Evolutionary conservation across 1,140 invertebrate species (phyloP).

Genomic region (Drosophila littoralis): DNA sequence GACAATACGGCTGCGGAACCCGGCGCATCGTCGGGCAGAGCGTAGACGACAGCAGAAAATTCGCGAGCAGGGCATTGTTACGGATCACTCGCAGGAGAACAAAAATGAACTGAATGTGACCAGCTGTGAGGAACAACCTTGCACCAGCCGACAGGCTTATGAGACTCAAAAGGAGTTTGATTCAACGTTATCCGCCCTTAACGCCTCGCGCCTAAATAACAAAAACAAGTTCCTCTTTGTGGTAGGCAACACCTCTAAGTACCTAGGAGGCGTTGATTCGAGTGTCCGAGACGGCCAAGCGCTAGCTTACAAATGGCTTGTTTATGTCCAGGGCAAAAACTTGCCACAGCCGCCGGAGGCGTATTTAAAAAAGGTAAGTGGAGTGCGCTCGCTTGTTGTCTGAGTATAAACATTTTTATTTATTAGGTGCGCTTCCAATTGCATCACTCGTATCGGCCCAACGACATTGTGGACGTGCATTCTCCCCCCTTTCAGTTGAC

Average conservation of each 20-base stretch:
- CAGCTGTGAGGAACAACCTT: constrained; percentile 52
- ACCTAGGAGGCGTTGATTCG: constrained; percentile 86
- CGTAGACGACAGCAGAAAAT: constrained; percentile 60
- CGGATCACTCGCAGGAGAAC: constrained; percentile 61
- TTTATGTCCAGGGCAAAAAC: constrained; percentile 89
- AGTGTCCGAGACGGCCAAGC: constrained; percentile 83
- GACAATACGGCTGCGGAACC: constrained; percentile 71
- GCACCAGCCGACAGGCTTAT: constrained; percentile 60
- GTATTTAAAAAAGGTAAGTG: constrained; percentile 88
- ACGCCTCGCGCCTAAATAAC: constrained; percentile 71
- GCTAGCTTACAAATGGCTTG: constrained; percentile 95
- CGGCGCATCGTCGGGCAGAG: constrained; percentile 50
- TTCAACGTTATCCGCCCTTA: constrained; percentile 39
- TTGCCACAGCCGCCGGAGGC: constrained; percentile 86
- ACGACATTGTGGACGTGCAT: constrained; percentile 93
- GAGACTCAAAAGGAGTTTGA: constrained; percentile 58
- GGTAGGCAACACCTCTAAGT: constrained; percentile 94
- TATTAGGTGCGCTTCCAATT: constrained; percentile 90
- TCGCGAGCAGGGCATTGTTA: constrained; percentile 70
- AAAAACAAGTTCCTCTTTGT: constrained; percentile 85
- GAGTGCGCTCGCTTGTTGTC: not conserved
- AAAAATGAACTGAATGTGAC: constrained; percentile 11
- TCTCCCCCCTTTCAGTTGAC: constrained; percentile 92
- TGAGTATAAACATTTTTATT: not conserved
- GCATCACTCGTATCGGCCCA: constrained; percentile 94